Evolutionary conservation across 2,888 invertebrate genomes (phyloP).

Genomic region (Parnassius mnemosyne): DNA sequence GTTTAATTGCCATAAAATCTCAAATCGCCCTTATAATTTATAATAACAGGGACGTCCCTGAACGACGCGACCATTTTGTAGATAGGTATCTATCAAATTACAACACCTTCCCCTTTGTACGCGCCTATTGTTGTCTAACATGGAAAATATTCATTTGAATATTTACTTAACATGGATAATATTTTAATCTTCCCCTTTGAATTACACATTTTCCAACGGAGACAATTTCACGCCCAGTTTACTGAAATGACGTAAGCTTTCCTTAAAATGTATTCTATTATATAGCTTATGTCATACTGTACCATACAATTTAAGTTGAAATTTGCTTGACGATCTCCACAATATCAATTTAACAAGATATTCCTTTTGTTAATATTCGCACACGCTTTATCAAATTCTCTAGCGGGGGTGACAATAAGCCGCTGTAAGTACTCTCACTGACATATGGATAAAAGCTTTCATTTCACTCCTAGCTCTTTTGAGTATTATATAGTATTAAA

Average conservation of each 20-base stretch:
- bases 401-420: slow-evolving; percentile 81
- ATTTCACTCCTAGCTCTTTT: slow-evolving; percentile 78
- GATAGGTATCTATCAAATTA: slow-evolving; percentile 80
- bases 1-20: slow-evolving; percentile 65
- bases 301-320: slow-evolving; percentile 43
- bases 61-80: slow-evolving; percentile 77
- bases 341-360: slow-evolving; percentile 81
- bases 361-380: slow-evolving; percentile 82
- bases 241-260: slow-evolving; percentile 56
- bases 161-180: slow-evolving; percentile 82
- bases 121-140: slow-evolving; percentile 78
- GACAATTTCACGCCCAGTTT: slow-evolving; percentile 75
- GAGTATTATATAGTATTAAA: slow-evolving; percentile 53
- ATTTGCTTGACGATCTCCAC: slow-evolving; percentile 49
- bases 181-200: slow-evolving; percentile 82
- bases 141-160: slow-evolving; percentile 82
- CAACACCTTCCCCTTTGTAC: slow-evolving; percentile 66
- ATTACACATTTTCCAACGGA: slow-evolving; percentile 80
- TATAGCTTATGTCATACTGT: slow-evolving; percentile 37
- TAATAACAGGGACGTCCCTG: slow-evolving; percentile 75
- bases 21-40: slow-evolving; percentile 77
- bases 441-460: slow-evolving; percentile 81
- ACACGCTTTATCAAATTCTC: slow-evolving; percentile 82
- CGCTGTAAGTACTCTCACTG: slow-evolving; percentile 79
- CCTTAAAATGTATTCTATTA: slow-evolving; percentile 49